Conservation (phyloP, 2,113 vertebrate genomes). For the Melanerpes formicivorus region DNA sequence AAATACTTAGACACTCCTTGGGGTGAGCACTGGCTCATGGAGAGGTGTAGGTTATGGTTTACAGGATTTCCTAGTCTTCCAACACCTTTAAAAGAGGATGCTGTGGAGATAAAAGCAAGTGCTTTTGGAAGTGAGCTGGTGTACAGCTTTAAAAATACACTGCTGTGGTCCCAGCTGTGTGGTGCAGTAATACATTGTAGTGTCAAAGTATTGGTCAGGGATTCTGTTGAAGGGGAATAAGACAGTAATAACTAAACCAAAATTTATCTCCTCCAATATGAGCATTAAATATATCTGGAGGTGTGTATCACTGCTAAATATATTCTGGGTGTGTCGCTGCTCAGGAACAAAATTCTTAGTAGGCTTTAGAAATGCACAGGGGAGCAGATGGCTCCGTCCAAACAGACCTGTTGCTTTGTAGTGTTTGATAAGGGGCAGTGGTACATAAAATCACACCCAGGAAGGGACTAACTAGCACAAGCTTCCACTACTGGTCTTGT, state of each 20-base stretch:
- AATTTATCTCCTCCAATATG: background rate
- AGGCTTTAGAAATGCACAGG: background rate
- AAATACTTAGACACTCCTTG: background rate
- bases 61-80: background rate
- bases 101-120: background rate
- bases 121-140: background rate
- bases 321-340: background rate
- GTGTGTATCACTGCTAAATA: background rate
- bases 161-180: background rate
- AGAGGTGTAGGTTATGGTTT: background rate
- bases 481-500: background rate
- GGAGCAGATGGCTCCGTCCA: background rate
- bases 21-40: background rate
- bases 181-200: background rate
- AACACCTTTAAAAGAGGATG: background rate
- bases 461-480: background rate
- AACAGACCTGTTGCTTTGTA: background rate
- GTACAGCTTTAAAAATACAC: background rate
- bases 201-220: background rate
- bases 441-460: background rate
- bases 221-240: background rate
- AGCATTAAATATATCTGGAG: background rate
- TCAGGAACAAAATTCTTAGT: background rate
- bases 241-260: background rate
- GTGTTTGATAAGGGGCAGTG: background rate